Evolutionary conservation across 2,797 vertebrate species (phyloP).

Genomic region (Sternarchorhynchus goeldii): DNA sequence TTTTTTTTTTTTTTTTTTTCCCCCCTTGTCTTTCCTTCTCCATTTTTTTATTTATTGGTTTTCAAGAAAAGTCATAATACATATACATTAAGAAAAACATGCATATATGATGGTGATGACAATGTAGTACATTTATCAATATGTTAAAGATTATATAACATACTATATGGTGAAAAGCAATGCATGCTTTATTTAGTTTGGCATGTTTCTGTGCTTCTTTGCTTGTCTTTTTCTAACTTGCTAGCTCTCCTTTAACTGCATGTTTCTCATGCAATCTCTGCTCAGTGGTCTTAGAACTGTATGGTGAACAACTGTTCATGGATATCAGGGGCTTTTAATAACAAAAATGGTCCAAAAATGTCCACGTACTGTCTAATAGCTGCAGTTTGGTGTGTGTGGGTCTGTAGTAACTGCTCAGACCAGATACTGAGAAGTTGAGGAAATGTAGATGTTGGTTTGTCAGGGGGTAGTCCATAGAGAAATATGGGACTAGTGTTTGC

Average conservation of each 20-base stretch:
- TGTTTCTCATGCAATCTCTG: conserved; percentile 59
- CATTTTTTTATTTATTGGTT: conserved; percentile 18
- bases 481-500: conserved; percentile 46
- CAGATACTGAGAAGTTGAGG: conserved; percentile 7
- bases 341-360: conserved; percentile 50
- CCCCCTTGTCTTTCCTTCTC: conserved; percentile 3
- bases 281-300: conserved; percentile 57
- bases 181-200: conserved; percentile 62
- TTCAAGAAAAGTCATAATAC: conserved; percentile 41
- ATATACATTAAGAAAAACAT: conserved; percentile 50
- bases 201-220: conserved; percentile 60
- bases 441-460: neutral
- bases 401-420: conserved; percentile 30
- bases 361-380: conserved; percentile 37
- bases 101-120: conserved; percentile 53
- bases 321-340: conserved; percentile 57
- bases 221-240: conserved; percentile 57
- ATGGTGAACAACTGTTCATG: conserved; percentile 57
- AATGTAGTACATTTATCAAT: conserved; percentile 57
- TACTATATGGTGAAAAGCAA: conserved; percentile 58
- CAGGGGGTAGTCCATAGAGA: conserved; percentile 12
- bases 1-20: too few species aligned
- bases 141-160: conserved; percentile 56
- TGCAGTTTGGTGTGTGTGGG: conserved; percentile 38
- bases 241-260: conserved; percentile 59